Conservation (phyloP, 2,113 vertebrate species). For the Labrus mixtus region DNA sequence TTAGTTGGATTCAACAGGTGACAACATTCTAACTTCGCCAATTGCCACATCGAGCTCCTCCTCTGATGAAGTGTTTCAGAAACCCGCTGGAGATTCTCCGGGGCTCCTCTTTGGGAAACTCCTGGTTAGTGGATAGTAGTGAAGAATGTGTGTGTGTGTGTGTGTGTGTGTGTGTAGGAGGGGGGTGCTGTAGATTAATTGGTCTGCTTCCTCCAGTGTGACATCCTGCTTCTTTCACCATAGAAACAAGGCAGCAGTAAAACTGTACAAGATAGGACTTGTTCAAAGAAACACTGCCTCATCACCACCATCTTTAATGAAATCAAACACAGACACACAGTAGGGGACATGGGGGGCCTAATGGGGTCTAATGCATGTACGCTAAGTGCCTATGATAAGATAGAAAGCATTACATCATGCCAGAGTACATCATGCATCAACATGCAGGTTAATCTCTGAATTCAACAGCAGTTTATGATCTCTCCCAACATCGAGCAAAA, state of each 20-base stretch:
- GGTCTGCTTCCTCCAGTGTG: constrained; percentile 42
- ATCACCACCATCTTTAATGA: constrained; percentile 15
- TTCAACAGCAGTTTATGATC: constrained; percentile 37
- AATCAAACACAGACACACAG: constrained; percentile 22
- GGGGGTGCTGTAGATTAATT: constrained; percentile 40
- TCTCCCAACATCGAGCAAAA: constrained; percentile 15
- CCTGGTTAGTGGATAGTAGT: constrained; percentile 28
- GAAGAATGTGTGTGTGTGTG: constrained; percentile 24
- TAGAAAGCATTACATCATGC: constrained; percentile 47
- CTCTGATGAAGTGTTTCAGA: constrained; percentile 1
- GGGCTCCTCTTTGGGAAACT: constrained; percentile 38
- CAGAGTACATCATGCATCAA: constrained; percentile 24
- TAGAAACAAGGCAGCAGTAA: constrained; percentile 31
- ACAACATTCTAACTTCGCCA: neutral
- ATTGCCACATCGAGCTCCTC: constrained; percentile 7
- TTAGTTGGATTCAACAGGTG: constrained; percentile 4
- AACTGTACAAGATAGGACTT: constrained; percentile 37
- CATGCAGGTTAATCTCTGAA: constrained; percentile 42
- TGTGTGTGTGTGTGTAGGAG: neutral
- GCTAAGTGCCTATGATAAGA: constrained; percentile 50
- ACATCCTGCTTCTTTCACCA: constrained; percentile 44
- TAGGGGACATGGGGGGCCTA: neutral
- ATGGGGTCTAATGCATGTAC: constrained; percentile 3
- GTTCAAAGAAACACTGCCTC: constrained; percentile 23
- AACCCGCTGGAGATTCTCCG: constrained; percentile 19